Evolutionary conservation across 2,797 vertebrate genomes (phyloP).

Genomic region (Lindbergichthys nudifrons): DNA sequence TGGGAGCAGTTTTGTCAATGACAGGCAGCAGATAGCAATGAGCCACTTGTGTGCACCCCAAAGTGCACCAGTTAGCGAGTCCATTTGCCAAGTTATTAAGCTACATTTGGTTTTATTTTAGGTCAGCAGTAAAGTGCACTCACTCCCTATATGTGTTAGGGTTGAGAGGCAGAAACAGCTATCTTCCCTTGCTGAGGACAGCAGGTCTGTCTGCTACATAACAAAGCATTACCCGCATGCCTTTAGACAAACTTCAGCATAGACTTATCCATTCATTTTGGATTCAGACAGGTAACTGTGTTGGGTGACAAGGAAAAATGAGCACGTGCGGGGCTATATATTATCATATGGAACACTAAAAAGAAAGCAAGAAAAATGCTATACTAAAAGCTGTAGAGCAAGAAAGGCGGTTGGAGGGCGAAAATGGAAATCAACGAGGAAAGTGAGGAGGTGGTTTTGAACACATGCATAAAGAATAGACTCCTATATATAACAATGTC

Average conservation of each 20-base stretch:
- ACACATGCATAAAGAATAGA: constrained; percentile 43
- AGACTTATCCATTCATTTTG: constrained; percentile 25
- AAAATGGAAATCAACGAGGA: constrained; percentile 30
- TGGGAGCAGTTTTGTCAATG: constrained; percentile 75
- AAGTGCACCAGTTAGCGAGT: constrained; percentile 80
- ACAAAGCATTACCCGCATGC: constrained; percentile 50
- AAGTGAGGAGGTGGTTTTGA: constrained; percentile 25
- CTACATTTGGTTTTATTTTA: constrained; percentile 83
- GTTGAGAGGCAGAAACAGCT: constrained; percentile 75
- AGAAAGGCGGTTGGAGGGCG: background rate
- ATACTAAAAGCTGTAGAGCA: constrained; percentile 5
- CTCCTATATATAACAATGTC: constrained; percentile 34
- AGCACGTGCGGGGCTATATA: background rate
- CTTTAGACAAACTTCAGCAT: constrained; percentile 52
- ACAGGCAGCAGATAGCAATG: constrained; percentile 75
- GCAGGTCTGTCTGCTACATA: constrained; percentile 58
- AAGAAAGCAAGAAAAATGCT: constrained; percentile 8
- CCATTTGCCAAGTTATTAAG: constrained; percentile 82
- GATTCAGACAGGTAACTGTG: constrained; percentile 29
- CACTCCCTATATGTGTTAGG: constrained; percentile 68
- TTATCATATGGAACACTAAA: background rate
- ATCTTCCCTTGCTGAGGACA: constrained; percentile 67
- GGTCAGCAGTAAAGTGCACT: constrained; percentile 82
- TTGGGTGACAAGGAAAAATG: constrained; percentile 21
- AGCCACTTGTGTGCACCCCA: constrained; percentile 74